Conservation (phyloP, 1,140 invertebrate species). For the Magallana angulata region DNA sequence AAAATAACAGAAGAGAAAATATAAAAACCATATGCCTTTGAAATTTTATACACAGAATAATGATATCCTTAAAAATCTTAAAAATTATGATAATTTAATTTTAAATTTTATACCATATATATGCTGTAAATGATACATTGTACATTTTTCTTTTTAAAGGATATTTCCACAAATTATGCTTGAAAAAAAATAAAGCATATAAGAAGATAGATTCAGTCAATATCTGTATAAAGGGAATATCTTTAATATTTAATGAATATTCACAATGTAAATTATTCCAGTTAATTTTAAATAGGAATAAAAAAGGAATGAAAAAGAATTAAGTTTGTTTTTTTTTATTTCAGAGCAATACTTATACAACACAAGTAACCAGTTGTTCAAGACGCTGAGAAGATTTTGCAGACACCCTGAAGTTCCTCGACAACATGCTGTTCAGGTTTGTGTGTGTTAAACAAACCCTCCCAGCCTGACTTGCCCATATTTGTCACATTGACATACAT, state of each 20-base stretch:
- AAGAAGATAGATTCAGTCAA: too few relatives aligned
- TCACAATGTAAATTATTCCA: too few relatives aligned
- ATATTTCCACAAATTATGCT: too few relatives aligned
- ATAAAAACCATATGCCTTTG: too few relatives aligned
- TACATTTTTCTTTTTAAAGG: too few relatives aligned
- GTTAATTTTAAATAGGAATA: too few relatives aligned
- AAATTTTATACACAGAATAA: too few relatives aligned
- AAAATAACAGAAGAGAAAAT: too few relatives aligned
- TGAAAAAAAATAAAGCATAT: too few relatives aligned
- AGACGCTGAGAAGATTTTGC: slow-evolving; percentile 76
- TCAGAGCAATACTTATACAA: slow-evolving; percentile 83
- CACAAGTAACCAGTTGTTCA: slow-evolving; percentile 81
- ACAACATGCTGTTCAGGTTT: slow-evolving; percentile 56
- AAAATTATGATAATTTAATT: background rate
- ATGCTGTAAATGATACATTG: background rate
- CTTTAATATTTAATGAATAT: too few relatives aligned
- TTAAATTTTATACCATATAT: background rate
- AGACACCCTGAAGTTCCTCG: slow-evolving; percentile 61
- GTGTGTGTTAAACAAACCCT: background rate
- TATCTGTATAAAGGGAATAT: background rate
- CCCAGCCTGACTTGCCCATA: too few relatives aligned
- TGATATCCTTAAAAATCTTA: background rate
- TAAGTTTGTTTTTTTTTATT: slow-evolving; percentile 45
- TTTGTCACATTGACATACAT: too few relatives aligned
- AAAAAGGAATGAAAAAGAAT: background rate